Conservation (phyloP, 1,140 invertebrate species). For the Drosophila subobscura region DNA sequence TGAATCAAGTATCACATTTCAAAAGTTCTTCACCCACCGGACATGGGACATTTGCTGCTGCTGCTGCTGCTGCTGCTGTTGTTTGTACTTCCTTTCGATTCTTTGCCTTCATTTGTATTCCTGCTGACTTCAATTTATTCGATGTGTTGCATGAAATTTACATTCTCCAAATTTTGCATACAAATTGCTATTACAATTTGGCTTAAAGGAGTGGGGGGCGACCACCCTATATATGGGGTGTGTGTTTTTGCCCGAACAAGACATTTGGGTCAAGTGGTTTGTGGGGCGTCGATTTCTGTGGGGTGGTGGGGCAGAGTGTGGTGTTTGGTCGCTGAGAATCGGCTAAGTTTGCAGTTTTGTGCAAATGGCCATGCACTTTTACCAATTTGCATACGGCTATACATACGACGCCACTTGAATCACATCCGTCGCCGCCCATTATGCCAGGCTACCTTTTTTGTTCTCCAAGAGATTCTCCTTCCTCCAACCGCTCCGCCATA, state of each 20-base stretch:
- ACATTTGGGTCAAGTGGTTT: constrained; percentile 73
- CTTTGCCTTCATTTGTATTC: constrained; percentile 61
- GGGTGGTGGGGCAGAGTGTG: neutral
- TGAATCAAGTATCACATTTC: constrained; percentile 34
- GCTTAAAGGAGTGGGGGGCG: constrained; percentile 17
- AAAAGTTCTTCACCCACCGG: constrained; percentile 46
- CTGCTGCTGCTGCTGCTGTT: constrained; percentile 23
- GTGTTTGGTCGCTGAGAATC: constrained; percentile 34
- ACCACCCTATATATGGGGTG: neutral
- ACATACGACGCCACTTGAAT: constrained; percentile 41
- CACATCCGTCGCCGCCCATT: constrained; percentile 47
- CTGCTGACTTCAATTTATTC: constrained; percentile 58
- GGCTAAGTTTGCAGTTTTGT: constrained; percentile 43
- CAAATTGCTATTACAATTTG: constrained; percentile 71
- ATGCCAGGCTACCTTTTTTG: constrained; percentile 13
- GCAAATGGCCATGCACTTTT: constrained; percentile 53
- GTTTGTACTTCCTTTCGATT: constrained; percentile 15
- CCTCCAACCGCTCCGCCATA: neutral
- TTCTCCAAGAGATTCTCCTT: neutral
- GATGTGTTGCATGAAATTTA: constrained; percentile 63
- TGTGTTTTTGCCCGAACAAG: constrained; percentile 12
- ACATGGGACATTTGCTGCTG: constrained; percentile 33
- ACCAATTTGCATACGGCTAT: constrained; percentile 51
- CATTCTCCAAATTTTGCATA: constrained; percentile 74
- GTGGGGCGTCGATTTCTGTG: constrained; percentile 47